A percentile compares a stretch with the other conserved stretches of the same genome.
phyloP scores from a whole-genome alignment of 2,888 invertebrate species.

The Pheosia gnoma region DNA sequence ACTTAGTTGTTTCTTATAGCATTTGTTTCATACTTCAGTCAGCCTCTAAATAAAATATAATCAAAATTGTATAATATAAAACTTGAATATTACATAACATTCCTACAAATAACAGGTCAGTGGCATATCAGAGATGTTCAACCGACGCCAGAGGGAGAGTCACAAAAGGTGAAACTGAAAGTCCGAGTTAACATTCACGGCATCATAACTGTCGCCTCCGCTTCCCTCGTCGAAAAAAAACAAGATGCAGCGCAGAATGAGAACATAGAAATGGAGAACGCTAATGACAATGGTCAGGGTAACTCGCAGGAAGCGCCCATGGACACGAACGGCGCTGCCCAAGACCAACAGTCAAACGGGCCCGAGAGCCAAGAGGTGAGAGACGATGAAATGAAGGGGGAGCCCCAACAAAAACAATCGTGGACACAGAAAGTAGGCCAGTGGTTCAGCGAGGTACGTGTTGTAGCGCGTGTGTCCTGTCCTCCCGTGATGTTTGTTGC shows the following conservation, averaged over 20 bases:
- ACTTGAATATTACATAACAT: background rate
- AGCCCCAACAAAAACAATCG: constrained; percentile 84
- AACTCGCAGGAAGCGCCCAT: constrained; percentile 67
- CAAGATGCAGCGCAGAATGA: constrained; percentile 76
- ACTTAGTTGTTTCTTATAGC: no score
- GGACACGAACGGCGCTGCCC: constrained; percentile 79
- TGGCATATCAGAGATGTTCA: constrained; percentile 93
- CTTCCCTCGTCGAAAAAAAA: constrained; percentile 92
- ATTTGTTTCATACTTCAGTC: no score
- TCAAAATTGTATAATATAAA: background rate
- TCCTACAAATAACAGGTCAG: constrained; percentile 78
- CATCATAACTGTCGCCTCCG: constrained; percentile 93
- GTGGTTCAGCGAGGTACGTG: constrained; percentile 89
- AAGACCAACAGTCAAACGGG: constrained; percentile 73
- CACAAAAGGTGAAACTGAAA: constrained; percentile 98
- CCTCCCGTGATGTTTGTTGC: constrained; percentile 72
- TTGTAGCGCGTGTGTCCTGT: constrained; percentile 75
- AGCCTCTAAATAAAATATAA: no score
- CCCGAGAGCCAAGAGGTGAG: constrained; percentile 81
- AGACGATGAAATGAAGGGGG: constrained; percentile 72
- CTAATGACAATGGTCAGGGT: constrained; percentile 70
- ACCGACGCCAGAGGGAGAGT: constrained; percentile 94
- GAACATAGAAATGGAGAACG: constrained; percentile 74
- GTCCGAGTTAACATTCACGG: constrained; percentile 97
- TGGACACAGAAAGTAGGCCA: constrained; percentile 89